Evolutionary conservation across 2,797 vertebrate species (phyloP), one percentile per base, ranked within the genome.

Genomic region (Sebastes cheni): DNA sequence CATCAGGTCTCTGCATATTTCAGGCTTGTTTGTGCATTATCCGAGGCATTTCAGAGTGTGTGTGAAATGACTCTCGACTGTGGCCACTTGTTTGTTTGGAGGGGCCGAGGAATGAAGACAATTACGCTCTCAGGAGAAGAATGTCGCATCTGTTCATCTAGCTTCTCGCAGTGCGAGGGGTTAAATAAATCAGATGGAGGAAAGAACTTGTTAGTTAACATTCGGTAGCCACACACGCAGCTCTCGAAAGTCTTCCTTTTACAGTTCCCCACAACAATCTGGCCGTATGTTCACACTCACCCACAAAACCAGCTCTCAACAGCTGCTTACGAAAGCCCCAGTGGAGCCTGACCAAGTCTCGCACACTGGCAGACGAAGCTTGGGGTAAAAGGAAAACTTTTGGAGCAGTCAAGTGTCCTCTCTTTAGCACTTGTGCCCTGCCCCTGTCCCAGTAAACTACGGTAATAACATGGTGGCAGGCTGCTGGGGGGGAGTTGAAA

Each of bases 241-340:
- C 69, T 39, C 62, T 68, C 18, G n/a, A 72, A 84, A 54, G 30
- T 36, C 77, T 68, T 75, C 64, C 76, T 64, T 67, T 34, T 23
- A 29, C 73, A 74, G 67, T 77, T 85, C 78, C 75, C 62, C 76
- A 74, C 91, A 93, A 92, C 90, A 92, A 85, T 87, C 83, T 79
- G 90, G 74, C 80, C 65, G 42, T 75, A 74, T 64, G 88, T 83
- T 91, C 29, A 80, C 88, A 75, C 85, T 86, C 80, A 5, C 68
- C 89, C 92, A 80, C 86, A 91, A 91, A 91, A 90, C 88, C 91
- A 83, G 86, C 91, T 76, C 89, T 88, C 83, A 86, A 32, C 92
- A 88, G 91, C 93, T 93, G 91, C 93, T 91, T 83, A 82, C 81
- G 13, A 82, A 88, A 88, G 83, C 81, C 42, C 85, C 82, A 64